Percentiles rank a stretch among this genome's conserved stretches.
Conservation (phyloP, 2,888 invertebrate genomes). For the Allacma fusca region DNA sequence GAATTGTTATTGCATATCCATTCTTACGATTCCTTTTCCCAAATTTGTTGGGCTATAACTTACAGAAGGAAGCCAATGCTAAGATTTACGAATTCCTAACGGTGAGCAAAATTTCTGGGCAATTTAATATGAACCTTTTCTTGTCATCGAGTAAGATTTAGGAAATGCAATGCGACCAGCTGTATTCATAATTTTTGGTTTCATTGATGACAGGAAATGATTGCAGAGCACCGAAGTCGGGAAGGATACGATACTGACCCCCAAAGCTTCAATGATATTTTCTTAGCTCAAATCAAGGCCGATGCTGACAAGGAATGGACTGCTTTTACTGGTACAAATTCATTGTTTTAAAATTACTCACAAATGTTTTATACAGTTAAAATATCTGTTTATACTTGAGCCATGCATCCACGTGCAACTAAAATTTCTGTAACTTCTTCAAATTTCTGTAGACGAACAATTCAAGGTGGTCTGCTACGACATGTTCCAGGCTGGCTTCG, state of each 20-base stretch:
- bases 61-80: slow-evolving; percentile 51
- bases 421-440: not conserved
- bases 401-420: not conserved
- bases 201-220: slow-evolving; percentile 56
- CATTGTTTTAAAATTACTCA: too few relatives aligned
- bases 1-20: slow-evolving; percentile 63
- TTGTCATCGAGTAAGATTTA: too few relatives aligned
- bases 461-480: slow-evolving; percentile 66
- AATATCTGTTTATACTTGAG: too few relatives aligned
- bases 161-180: too few relatives aligned
- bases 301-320: slow-evolving; percentile 41
- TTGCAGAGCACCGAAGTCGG: slow-evolving; percentile 50
- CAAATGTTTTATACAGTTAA: too few relatives aligned
- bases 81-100: slow-evolving; percentile 51
- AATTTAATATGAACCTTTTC: too few relatives aligned
- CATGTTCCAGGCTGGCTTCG: slow-evolving; percentile 74
- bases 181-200: too few relatives aligned
- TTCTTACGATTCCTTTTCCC: slow-evolving; percentile 74
- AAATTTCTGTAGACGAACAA: slow-evolving; percentile 50
- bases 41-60: slow-evolving; percentile 70
- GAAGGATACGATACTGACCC: slow-evolving; percentile 49
- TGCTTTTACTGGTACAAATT: slow-evolving; percentile 52
- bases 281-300: slow-evolving; percentile 53
- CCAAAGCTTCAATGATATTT: slow-evolving; percentile 55
- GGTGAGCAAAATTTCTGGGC: too few relatives aligned